Conservation (phyloP, 2,113 vertebrate species). For the Miniopterus natalensis region DNA sequence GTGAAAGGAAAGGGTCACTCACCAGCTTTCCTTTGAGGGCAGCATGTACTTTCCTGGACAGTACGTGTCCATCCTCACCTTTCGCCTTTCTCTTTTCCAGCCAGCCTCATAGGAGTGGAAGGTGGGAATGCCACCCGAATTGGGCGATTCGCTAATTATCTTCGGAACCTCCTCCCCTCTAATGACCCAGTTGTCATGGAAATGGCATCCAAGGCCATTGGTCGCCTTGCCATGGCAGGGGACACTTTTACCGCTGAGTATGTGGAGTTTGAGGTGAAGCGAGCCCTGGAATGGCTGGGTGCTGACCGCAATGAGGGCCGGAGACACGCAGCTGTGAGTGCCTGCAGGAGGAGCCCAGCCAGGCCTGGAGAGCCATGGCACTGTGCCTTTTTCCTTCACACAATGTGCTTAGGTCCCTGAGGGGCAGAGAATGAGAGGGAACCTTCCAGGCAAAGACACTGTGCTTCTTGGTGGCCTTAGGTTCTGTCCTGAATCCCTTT, state of each 20-base stretch:
- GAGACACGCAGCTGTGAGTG: constrained; percentile 96
- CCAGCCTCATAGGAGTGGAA: constrained; percentile 98
- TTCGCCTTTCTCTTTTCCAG: constrained; percentile 86
- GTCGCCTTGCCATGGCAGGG: constrained; percentile 97
- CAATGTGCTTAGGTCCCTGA: not conserved
- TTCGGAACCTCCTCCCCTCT: constrained; percentile 97
- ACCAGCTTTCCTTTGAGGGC: not conserved
- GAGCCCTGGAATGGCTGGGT: constrained; percentile 98
- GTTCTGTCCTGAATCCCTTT: not conserved
- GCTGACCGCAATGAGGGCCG: constrained; percentile 98
- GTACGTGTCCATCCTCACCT: not conserved
- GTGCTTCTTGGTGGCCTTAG: not conserved
- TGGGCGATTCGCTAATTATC: constrained; percentile 98
- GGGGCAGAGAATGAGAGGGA: not conserved
- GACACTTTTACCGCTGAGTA: constrained; percentile 99
- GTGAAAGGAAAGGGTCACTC: not conserved
- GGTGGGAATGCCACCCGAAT: constrained; percentile 98
- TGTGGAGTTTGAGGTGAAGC: constrained; percentile 99
- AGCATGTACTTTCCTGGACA: accelerated
- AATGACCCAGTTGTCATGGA: constrained; percentile 98
- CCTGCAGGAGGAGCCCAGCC: accelerated
- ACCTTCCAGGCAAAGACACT: accelerated
- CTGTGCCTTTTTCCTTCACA: accelerated
- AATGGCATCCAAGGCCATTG: constrained; percentile 99
- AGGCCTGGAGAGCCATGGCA: accelerated